phyloP scores from a whole-genome alignment of 2,888 invertebrate genomes.

The Ophion obscuratus region DNA sequence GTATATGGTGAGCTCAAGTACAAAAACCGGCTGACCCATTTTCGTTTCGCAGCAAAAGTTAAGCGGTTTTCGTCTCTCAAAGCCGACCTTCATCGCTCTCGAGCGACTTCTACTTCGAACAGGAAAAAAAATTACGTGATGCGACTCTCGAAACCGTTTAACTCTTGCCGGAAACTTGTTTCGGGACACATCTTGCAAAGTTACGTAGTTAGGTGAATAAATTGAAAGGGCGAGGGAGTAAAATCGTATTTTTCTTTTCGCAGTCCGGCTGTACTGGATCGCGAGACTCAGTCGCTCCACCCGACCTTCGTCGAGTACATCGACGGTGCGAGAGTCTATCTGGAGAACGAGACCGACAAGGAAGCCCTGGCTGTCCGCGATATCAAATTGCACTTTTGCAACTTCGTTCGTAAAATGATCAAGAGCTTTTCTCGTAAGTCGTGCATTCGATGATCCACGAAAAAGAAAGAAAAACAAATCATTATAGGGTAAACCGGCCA shows the following conservation, averaged over 20 bases:
- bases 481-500: too few species aligned
- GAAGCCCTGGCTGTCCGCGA: constrained; percentile 94
- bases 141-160: too few species aligned
- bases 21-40: background rate
- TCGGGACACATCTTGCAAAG: too few species aligned
- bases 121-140: background rate
- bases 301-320: constrained; percentile 96
- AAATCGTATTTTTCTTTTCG: constrained; percentile 31
- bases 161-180: too few species aligned
- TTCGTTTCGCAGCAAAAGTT: too few species aligned
- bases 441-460: background rate
- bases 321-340: constrained; percentile 95
- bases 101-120: too few species aligned
- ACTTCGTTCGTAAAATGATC: constrained; percentile 96
- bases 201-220: background rate
- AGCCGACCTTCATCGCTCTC: too few species aligned
- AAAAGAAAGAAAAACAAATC: background rate
- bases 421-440: constrained; percentile 95
- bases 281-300: constrained; percentile 92
- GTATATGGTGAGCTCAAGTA: constrained; percentile 84
- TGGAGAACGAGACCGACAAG: constrained; percentile 97
- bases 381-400: constrained; percentile 96
- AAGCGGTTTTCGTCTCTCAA: too few species aligned
- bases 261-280: constrained; percentile 93
- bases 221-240: background rate